Evolutionary conservation across 2,113 vertebrate genomes (phyloP).

Genomic region (Mesocricetus auratus): DNA sequence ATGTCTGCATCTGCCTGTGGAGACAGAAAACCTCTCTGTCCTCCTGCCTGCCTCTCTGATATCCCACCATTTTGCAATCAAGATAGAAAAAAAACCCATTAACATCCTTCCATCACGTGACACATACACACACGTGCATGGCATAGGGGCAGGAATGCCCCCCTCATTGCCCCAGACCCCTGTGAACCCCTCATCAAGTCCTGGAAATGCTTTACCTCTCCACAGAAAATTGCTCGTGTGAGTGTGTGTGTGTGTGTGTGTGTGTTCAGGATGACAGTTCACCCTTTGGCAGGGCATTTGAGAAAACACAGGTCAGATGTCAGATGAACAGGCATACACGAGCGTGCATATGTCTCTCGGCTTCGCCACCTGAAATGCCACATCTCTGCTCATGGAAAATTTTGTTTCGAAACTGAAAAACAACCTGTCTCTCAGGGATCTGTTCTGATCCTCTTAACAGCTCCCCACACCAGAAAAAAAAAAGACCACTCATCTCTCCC

Average conservation of each 20-base stretch:
- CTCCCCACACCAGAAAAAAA: neutral
- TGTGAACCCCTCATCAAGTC: rapidly evolving
- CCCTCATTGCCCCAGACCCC: neutral
- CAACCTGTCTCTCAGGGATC: neutral
- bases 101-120: neutral
- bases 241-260: neutral
- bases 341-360: neutral
- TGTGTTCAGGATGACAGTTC: neutral
- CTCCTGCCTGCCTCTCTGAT: neutral
- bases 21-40: neutral
- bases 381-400: constrained; percentile 16
- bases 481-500: neutral
- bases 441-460: rapidly evolving
- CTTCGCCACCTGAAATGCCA: neutral
- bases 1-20: neutral
- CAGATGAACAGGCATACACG: neutral
- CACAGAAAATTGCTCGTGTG: neutral
- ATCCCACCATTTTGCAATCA: neutral
- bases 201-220: neutral
- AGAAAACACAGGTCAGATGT: neutral
- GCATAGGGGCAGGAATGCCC: neutral
- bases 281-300: neutral
- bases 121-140: neutral
- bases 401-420: neutral
- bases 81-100: neutral